These are phyloP conservation scores for Neoseiulus cucumeris DNA, from an alignment of 1,140 invertebrate genomes.

Conservation along the genomic window DNA sequence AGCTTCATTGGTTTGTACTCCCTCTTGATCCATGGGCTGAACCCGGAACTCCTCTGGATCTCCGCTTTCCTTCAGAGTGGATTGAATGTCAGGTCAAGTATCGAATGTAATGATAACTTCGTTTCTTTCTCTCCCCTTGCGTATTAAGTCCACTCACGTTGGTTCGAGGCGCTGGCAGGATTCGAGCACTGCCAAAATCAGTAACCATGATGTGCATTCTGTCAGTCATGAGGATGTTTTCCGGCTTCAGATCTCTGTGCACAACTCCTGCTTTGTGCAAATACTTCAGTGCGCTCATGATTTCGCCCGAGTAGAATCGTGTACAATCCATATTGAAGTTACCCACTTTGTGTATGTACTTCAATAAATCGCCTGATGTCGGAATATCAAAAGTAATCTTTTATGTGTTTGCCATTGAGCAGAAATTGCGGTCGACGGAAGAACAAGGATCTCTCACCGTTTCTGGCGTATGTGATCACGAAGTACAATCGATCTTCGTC, in stretches of 20 bases:
- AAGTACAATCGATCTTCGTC: conserved; percentile 81
- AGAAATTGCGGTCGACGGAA: not conserved
- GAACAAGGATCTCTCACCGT: conserved; percentile 44
- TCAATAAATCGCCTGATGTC: conserved; percentile 46
- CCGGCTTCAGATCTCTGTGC: conserved; percentile 50
- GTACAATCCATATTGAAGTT: conserved; percentile 72
- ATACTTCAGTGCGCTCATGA: conserved; percentile 73
- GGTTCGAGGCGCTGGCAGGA: conserved; percentile 33
- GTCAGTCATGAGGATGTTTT: conserved; percentile 51
- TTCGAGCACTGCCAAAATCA: conserved; percentile 92
- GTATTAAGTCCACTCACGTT: conserved; percentile 11
- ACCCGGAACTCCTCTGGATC: too few species aligned
- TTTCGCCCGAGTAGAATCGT: conserved; percentile 79
- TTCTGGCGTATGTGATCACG: conserved; percentile 81
- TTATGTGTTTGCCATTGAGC: too few species aligned
- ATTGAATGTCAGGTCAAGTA: not conserved
- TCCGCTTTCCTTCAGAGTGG: too few species aligned
- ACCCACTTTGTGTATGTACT: conserved; percentile 72
- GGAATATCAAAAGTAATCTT: not conserved
- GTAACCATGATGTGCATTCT: conserved; percentile 91
- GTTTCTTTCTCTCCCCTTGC: conserved; percentile 3
- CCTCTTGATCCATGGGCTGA: too few species aligned
- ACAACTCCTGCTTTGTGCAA: conserved; percentile 74
- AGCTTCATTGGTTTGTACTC: too few species aligned
- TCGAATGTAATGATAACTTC: not conserved